Conservation (phyloP, 2,113 vertebrate species). For the Lophochroa leadbeateri region DNA sequence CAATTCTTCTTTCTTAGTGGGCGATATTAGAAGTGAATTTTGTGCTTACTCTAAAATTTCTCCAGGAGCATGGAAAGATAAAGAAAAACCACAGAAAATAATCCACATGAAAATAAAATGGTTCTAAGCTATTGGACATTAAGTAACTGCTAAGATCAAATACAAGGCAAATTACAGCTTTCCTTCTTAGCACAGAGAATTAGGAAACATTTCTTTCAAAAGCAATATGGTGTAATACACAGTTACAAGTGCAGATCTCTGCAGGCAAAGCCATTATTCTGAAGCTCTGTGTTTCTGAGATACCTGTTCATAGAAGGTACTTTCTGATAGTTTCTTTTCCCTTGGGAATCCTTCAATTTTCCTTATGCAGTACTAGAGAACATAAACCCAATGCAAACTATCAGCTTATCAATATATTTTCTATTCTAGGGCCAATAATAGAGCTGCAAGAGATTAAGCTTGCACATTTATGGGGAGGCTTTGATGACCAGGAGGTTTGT, state of each 20-base stretch:
- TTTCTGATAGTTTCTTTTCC: neutral
- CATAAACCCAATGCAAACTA: neutral
- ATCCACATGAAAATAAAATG: neutral
- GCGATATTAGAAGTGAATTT: neutral
- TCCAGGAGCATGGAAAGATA: neutral
- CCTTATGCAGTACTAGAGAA: neutral
- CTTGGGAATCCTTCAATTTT: neutral
- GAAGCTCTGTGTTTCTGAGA: neutral
- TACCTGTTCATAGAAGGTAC: neutral
- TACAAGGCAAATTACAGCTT: neutral
- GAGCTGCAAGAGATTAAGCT: conserved; percentile 72
- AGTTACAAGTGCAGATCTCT: neutral
- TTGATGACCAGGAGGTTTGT: conserved; percentile 24
- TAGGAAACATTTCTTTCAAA: neutral
- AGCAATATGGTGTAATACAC: neutral
- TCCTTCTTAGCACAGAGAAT: neutral
- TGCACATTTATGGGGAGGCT: conserved; percentile 70
- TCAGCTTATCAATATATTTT: neutral
- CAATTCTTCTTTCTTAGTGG: neutral
- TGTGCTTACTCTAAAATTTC: neutral
- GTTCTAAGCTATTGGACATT: neutral
- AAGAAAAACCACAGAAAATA: neutral
- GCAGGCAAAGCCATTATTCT: neutral
- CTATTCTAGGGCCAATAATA: conserved; percentile 75
- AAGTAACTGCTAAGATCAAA: neutral